phyloP scores from a whole-genome alignment of 2,888 invertebrate genomes.

The Stramonita haemastoma region DNA sequence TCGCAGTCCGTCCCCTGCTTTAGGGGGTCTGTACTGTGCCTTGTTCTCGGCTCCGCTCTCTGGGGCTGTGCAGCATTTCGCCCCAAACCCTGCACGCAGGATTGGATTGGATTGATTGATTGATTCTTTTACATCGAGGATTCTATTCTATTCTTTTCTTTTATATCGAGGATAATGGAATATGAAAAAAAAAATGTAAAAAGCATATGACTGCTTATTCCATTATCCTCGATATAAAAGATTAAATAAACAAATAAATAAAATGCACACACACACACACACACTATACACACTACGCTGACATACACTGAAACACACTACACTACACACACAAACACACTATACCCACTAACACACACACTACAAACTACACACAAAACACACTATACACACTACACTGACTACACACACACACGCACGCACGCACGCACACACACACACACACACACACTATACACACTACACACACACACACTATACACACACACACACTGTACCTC shows the following conservation, averaged over 20 bases:
- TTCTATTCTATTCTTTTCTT: no score
- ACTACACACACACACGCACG: neutral
- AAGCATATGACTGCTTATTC: no score
- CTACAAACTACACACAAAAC: neutral
- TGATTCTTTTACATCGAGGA: no score
- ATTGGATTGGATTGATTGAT: no score
- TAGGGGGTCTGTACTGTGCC: slow-evolving; percentile 43
- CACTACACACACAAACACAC: neutral
- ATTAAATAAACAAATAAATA: no score
- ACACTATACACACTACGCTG: neutral
- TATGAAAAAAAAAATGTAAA: no score
- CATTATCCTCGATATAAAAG: no score
- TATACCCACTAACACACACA: neutral
- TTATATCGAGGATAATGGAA: no score
- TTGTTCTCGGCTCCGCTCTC: neutral
- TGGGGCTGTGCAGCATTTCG: neutral
- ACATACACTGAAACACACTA: neutral
- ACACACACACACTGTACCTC: neutral
- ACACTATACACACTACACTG: neutral
- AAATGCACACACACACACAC: no score
- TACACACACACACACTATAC: neutral
- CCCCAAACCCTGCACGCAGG: neutral
- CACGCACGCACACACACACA: neutral
- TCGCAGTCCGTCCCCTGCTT: slow-evolving; percentile 7
- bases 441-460: slow-evolving; percentile 2